Percentiles rank a stretch among this genome's conserved stretches.
Conservation (phyloP, 2,113 vertebrate genomes). For the Aythya baeri region DNA sequence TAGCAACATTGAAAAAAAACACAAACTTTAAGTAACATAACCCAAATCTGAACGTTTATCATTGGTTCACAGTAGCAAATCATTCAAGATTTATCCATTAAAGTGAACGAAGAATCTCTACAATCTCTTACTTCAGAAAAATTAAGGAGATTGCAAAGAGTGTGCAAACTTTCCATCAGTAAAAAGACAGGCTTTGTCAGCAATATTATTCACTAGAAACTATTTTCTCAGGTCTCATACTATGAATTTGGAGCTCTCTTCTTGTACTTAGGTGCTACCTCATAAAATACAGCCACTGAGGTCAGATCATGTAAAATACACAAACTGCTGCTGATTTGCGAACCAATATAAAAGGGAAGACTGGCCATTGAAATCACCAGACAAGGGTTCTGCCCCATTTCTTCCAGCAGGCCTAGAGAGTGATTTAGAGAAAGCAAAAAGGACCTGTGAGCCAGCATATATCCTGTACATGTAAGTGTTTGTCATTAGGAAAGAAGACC, state of each 20-base stretch:
- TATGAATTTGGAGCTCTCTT: background rate
- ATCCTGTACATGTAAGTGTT: background rate
- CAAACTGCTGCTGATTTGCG: background rate
- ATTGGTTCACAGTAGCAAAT: background rate
- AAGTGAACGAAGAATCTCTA: background rate
- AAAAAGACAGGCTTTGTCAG: background rate
- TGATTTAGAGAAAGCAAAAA: background rate
- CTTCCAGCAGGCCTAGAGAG: background rate
- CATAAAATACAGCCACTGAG: background rate
- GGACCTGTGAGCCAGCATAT: background rate
- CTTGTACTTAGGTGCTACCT: background rate
- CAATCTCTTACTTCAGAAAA: background rate
- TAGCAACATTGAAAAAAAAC: background rate
- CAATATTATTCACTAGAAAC: background rate
- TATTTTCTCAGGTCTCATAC: background rate
- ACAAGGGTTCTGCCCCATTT: background rate
- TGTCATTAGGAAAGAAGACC: background rate
- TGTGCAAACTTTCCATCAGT: background rate
- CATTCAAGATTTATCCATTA: background rate
- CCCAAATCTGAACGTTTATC: background rate
- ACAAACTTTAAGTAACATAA: background rate
- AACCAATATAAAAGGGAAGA: background rate
- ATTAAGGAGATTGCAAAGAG: background rate
- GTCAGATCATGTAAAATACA: background rate
- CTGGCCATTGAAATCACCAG: background rate